Base-by-base conservation (phyloP, 2,113 vertebrate genomes). In the Microtus oregoni region DNA sequence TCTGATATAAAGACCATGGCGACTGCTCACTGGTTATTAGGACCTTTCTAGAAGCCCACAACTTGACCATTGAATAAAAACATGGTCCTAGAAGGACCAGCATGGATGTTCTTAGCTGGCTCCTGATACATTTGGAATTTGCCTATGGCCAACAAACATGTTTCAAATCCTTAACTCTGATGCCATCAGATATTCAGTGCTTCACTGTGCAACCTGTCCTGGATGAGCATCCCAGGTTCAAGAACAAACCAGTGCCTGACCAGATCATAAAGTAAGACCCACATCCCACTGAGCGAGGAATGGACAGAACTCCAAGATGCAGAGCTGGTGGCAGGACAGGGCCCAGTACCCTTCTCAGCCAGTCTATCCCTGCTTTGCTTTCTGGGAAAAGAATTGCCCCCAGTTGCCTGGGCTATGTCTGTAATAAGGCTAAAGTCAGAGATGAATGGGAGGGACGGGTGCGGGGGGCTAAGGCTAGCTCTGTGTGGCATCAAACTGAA, bases 181-280 rank as follows among this genome's bases (percentile, higher is more conserved):
- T 3, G 0, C 61, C 58, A 97, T 91, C 98, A 99, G 99, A 99
- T 92, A 99, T 99, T 96, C 99, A 99, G 97, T 99, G 99, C 97
- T 99, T 99, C 97, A 99, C 99, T 6, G 99, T 99, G 50, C 99
- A 99, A 38, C 99, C 99, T 7, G 99, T 99, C 94, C 98, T 99
- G 19, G 99, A 99, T 97, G 99, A 99, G 76, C 99, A 99, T 65
- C 98, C 99, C 1, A 98, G 98, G 77, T 98, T 99, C 98, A 99
- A 99, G 98, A 99, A 99, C 96, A 99, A 99, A 94, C 99, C 99
- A 0, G 99, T 99, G 19, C 99, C 99, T 24, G 99, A 99, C 98
- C 99, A 99, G 98, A 99, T 99, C 77, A 99, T 99, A 98, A 99
- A 99, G 99, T 99, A 97, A 99, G 99, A n/a, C 11, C 44, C 5